A percentile compares a stretch with the other conserved stretches of the same genome.
phyloP scores from a whole-genome alignment of 2,888 invertebrate species.

The Leptopilina myrica region DNA sequence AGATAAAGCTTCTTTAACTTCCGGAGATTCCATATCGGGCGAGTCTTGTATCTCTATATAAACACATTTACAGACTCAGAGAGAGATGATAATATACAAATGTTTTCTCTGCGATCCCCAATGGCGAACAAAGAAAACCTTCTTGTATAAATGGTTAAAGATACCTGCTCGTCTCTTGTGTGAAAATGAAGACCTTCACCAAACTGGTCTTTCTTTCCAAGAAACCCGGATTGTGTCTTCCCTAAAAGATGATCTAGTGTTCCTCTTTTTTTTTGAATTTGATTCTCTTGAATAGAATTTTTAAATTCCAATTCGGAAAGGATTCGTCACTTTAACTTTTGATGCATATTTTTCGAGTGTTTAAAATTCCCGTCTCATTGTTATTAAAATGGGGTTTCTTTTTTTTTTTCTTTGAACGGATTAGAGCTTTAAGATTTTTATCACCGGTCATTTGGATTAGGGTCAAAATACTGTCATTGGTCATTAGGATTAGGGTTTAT shows the following conservation, averaged over 20 bases:
- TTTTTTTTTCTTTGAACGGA: too few relatives aligned
- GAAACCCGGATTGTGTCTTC: neutral
- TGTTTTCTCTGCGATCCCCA: neutral
- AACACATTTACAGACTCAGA: neutral
- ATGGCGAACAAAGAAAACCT: neutral
- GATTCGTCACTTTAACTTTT: too few relatives aligned
- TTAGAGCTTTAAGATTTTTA: too few relatives aligned
- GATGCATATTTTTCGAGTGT: too few relatives aligned
- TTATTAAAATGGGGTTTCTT: too few relatives aligned
- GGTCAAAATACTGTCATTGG: too few relatives aligned
- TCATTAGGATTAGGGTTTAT: too few relatives aligned
- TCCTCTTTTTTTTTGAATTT: too few relatives aligned
- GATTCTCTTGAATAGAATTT: constrained; percentile 3
- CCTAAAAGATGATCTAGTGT: constrained; percentile 7
- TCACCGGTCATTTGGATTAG: too few relatives aligned
- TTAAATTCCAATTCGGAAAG: too few relatives aligned
- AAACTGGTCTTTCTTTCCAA: constrained; percentile 17
- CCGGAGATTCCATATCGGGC: constrained; percentile 4
- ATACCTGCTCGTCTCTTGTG: neutral
- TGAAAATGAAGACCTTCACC: constrained; percentile 28
- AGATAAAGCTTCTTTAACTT: neutral
- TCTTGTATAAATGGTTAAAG: neutral
- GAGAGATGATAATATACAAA: neutral
- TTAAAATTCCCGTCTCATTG: too few relatives aligned
- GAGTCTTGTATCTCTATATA: neutral